Conservation (phyloP, 2,797 vertebrate genomes). For the Acrossocheilus fasciatus region DNA sequence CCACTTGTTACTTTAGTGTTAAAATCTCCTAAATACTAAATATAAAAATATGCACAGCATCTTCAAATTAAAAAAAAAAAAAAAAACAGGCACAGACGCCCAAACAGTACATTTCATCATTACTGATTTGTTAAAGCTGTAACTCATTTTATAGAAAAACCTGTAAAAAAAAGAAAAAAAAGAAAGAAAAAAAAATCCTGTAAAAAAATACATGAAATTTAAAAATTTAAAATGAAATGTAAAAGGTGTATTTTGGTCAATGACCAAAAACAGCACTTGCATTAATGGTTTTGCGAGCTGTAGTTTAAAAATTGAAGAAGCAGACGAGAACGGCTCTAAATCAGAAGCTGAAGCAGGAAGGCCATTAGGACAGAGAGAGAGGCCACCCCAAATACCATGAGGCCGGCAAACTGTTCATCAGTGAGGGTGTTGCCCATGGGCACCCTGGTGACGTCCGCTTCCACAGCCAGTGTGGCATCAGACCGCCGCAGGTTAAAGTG, state of each 20-base stretch:
- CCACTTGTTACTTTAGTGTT: slow-evolving; percentile 49
- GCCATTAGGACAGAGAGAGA: slow-evolving; percentile 93
- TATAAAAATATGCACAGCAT: slow-evolving; percentile 26
- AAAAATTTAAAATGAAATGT: not conserved
- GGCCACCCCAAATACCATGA: slow-evolving; percentile 92
- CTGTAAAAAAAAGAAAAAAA: slow-evolving; percentile 51
- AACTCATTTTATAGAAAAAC: slow-evolving; percentile 45
- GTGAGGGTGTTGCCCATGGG: slow-evolving; percentile 78
- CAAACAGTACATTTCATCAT: slow-evolving; percentile 22
- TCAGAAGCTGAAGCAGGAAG: slow-evolving; percentile 97
- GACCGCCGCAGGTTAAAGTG: slow-evolving; percentile 86
- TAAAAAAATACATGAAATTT: slow-evolving; percentile 45
- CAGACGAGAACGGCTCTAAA: slow-evolving; percentile 81
- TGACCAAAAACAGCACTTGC: slow-evolving; percentile 54
- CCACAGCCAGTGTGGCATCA: slow-evolving; percentile 78
- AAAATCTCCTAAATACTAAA: slow-evolving; percentile 32
- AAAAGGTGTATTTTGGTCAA: slow-evolving; percentile 30
- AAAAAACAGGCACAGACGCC: not conserved
- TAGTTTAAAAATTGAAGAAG: slow-evolving; percentile 14
- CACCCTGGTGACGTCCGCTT: slow-evolving; percentile 72
- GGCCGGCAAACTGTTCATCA: slow-evolving; percentile 94
- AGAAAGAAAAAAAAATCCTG: slow-evolving; percentile 49
- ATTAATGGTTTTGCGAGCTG: slow-evolving; percentile 29
- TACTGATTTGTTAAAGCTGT: slow-evolving; percentile 55
- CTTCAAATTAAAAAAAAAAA: not conserved